Percentiles rank a stretch among this genome's conserved stretches.
phyloP scores from a whole-genome alignment of 2,888 invertebrate genomes.

The Apoderus coryli region DNA sequence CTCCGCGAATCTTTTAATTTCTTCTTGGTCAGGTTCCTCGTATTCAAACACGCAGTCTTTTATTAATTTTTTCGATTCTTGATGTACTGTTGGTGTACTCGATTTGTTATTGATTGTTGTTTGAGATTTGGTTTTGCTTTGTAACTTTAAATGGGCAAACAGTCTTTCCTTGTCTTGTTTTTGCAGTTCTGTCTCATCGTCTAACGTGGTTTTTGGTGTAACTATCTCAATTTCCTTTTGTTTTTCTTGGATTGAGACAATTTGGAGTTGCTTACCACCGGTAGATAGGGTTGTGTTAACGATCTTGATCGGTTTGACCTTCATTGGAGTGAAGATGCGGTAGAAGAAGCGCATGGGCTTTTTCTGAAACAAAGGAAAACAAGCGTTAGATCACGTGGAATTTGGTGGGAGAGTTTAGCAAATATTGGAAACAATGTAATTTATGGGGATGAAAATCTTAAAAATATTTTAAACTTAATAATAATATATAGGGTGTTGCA shows the following conservation, averaged over 20 bases:
- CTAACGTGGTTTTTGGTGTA: slow-evolving; percentile 9
- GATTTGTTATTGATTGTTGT: slow-evolving; percentile 19
- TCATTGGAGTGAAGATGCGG: slow-evolving; percentile 37
- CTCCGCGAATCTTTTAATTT: slow-evolving; percentile 32
- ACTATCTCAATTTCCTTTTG: slow-evolving; percentile 10
- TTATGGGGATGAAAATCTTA: no score
- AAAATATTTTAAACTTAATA: no score
- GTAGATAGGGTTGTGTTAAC: slow-evolving; percentile 27
- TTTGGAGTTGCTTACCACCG: slow-evolving; percentile 31
- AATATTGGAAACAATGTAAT: no score
- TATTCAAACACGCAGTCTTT: slow-evolving; percentile 30
- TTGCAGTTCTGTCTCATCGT: slow-evolving; percentile 22
- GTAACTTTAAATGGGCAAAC: slow-evolving; percentile 28
- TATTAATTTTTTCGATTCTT: slow-evolving; percentile 17
- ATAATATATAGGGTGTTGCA: no score
- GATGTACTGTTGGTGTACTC: no score
- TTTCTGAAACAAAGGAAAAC: slow-evolving; percentile 32
- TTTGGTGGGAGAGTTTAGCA: no score
- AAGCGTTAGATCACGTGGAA: no score
- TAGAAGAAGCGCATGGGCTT: slow-evolving; percentile 52
- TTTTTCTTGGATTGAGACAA: slow-evolving; percentile 24
- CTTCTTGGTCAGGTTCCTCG: slow-evolving; percentile 31
- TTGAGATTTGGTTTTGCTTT: slow-evolving; percentile 25
- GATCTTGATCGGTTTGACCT: slow-evolving; percentile 31
- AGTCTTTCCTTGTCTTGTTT: slow-evolving; percentile 24